These are phyloP conservation scores for Byasa hedistus DNA, from an alignment of 2,888 invertebrate species.

Conservation along the genomic window DNA sequence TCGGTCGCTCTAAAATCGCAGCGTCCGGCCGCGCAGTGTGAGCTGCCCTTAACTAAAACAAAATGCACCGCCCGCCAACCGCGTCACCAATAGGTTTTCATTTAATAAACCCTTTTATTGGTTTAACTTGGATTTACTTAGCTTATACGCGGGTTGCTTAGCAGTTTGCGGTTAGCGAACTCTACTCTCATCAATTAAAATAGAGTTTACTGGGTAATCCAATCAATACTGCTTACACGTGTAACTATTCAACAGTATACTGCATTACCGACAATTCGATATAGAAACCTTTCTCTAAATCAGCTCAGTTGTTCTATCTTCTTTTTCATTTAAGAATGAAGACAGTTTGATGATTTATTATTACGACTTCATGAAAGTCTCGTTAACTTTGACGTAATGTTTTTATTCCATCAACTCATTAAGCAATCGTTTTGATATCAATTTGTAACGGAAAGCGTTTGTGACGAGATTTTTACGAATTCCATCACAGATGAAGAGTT, in stretches of 20 bases:
- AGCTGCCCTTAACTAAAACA: slow-evolving; percentile 45
- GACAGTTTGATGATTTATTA: no score
- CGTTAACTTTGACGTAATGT: no score
- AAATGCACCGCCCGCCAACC: slow-evolving; percentile 56
- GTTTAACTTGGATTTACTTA: slow-evolving; percentile 72
- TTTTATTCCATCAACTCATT: no score
- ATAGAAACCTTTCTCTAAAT: no score
- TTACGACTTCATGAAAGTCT: no score
- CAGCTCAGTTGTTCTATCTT: no score
- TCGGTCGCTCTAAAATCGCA: not conserved
- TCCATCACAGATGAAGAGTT: no score
- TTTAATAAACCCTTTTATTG: slow-evolving; percentile 77
- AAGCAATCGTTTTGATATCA: no score
- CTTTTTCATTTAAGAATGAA: no score
- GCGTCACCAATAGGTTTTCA: slow-evolving; percentile 74
- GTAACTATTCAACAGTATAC: slow-evolving; percentile 6
- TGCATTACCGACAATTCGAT: no score
- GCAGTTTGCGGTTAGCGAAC: slow-evolving; percentile 40
- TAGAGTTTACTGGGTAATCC: slow-evolving; percentile 28
- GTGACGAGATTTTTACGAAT: no score
- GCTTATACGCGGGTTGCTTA: slow-evolving; percentile 39
- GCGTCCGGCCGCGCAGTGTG: slow-evolving; percentile 39
- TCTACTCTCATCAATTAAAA: slow-evolving; percentile 28
- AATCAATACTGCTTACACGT: slow-evolving; percentile 20
- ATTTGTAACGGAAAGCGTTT: no score